phyloP scores from a whole-genome alignment of 2,113 vertebrate genomes.

The Micronycteris hirsuta region DNA sequence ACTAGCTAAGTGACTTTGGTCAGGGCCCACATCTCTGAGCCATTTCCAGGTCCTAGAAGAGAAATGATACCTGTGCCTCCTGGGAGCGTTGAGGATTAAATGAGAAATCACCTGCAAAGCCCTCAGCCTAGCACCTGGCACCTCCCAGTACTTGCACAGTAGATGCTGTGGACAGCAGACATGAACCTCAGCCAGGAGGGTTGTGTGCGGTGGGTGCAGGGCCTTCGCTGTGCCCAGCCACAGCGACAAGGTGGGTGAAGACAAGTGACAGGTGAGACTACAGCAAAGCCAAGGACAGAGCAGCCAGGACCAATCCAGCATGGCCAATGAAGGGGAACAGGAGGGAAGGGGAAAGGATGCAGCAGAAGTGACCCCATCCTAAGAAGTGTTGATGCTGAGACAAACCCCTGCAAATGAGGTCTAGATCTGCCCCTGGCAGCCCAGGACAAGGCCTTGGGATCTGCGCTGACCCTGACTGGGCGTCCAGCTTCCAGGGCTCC shows the following conservation, averaged over 20 bases:
- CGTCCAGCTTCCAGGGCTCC: neutral
- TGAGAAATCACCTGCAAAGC: neutral
- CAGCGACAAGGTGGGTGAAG: neutral
- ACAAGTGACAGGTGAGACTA: neutral
- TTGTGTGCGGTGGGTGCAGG: neutral
- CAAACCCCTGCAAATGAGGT: neutral
- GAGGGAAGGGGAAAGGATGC: neutral
- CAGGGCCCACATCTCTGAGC: neutral
- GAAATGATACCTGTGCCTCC: neutral
- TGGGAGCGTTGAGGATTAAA: neutral
- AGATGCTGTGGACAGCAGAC: neutral
- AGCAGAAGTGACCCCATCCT: neutral
- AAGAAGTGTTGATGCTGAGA: rapidly evolving
- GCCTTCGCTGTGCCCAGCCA: neutral
- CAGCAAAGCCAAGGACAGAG: neutral
- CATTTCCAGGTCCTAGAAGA: neutral
- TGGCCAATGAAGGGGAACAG: too few species aligned
- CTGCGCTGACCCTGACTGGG: neutral
- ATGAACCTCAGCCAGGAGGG: neutral
- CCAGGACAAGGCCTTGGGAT: neutral
- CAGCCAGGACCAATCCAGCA: neutral
- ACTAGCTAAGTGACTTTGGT: neutral
- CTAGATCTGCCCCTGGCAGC: neutral
- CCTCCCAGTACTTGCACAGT: neutral
- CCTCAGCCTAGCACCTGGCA: neutral